Conservation (phyloP, 1,140 invertebrate genomes). For the Trinorchestia longiramus region DNA sequence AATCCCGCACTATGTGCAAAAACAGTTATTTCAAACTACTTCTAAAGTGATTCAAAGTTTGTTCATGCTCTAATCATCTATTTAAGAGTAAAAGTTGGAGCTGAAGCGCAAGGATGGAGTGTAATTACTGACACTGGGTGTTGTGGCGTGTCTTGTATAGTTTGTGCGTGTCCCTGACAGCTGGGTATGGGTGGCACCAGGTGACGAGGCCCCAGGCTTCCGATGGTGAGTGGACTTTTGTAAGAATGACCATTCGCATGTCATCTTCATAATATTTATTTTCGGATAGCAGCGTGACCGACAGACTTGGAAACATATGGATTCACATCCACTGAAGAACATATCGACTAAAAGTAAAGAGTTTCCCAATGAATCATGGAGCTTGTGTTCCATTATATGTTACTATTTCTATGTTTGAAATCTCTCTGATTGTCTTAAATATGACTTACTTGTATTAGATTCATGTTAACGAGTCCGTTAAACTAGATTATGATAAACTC, state of each 20-base stretch:
- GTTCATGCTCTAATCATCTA: not conserved
- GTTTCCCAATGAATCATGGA: not conserved
- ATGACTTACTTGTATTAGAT: not conserved
- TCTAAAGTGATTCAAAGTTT: not conserved
- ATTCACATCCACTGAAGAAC: not conserved
- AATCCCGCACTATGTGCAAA: not conserved
- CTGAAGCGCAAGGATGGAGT: not conserved
- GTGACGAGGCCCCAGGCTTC: not conserved
- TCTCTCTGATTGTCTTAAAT: not conserved
- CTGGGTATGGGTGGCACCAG: conserved; percentile 31
- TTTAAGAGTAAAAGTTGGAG: not conserved
- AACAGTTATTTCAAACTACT: not conserved
- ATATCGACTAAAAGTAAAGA: not conserved
- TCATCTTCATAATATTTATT: not conserved
- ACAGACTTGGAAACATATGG: not conserved
- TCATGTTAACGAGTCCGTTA: not conserved
- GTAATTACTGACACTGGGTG: not conserved
- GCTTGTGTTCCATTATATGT: not conserved
- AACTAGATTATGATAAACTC: not conserved
- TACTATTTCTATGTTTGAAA: not conserved
- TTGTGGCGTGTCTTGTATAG: not conserved
- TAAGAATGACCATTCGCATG: not conserved
- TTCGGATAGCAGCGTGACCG: not conserved
- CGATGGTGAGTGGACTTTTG: not conserved
- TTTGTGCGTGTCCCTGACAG: conserved; percentile 38